These are phyloP conservation scores for Catocala fraxini DNA, from an alignment of 2,888 invertebrate species.

Conservation along the genomic window DNA sequence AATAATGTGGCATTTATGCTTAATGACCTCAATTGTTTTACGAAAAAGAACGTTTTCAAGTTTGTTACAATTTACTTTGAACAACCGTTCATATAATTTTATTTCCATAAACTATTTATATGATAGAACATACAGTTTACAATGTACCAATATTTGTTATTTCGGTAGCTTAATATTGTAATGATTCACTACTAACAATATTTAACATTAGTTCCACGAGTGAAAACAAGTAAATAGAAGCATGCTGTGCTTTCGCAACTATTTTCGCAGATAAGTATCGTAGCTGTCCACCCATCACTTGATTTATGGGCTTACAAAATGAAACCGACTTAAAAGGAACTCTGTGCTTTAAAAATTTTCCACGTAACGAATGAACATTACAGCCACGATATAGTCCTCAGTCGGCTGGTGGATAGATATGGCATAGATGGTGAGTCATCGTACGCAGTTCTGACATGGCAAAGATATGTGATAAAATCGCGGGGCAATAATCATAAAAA, in stretches of 20 bases:
- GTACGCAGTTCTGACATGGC: constrained; percentile 41
- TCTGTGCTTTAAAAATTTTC: constrained; percentile 49
- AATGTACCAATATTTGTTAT: too few relatives aligned
- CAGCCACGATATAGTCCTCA: constrained; percentile 30
- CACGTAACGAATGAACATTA: constrained; percentile 32
- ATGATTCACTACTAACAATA: neutral
- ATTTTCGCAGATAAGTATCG: constrained; percentile 66
- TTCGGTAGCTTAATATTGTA: too few relatives aligned
- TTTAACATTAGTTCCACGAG: neutral
- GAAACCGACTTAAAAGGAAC: constrained; percentile 48
- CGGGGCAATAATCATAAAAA: constrained; percentile 31
- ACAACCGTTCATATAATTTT: too few relatives aligned
- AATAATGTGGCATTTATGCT: constrained; percentile 36
- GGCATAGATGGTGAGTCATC: constrained; percentile 48
- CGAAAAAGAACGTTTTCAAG: constrained; percentile 8
- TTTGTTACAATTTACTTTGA: constrained; percentile 20
- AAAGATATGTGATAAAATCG: constrained; percentile 33
- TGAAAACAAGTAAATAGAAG: constrained; percentile 22
- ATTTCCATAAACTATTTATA: too few relatives aligned
- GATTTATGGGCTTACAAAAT: constrained; percentile 66
- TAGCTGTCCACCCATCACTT: constrained; percentile 68
- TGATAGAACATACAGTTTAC: too few relatives aligned
- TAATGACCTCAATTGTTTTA: constrained; percentile 41
- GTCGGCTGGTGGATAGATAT: constrained; percentile 42
- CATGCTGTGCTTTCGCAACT: constrained; percentile 57